These are phyloP conservation scores for Cephalopachus bancanus DNA, from an alignment of 2,797 vertebrate genomes.

Conservation along the genomic window DNA sequence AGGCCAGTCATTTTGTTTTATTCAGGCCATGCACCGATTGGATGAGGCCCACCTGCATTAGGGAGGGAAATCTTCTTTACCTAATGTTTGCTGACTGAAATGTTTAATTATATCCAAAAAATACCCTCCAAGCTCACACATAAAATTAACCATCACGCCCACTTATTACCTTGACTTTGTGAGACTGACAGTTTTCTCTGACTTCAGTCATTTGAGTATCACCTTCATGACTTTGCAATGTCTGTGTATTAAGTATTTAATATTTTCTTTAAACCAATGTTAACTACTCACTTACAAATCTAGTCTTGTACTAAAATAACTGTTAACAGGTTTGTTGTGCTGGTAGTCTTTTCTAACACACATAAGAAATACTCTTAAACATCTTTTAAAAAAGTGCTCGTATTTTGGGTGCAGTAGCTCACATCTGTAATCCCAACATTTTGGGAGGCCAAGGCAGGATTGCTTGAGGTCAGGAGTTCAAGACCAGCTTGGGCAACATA, in stretches of 20 bases:
- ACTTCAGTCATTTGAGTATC: background rate
- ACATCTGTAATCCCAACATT: no score
- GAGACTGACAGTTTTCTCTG: background rate
- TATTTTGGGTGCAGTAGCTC: no score
- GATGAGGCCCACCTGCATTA: background rate
- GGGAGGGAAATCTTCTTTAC: background rate
- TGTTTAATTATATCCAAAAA: slow-evolving; percentile 30
- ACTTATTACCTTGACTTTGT: background rate
- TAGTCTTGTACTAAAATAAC: slow-evolving; percentile 1
- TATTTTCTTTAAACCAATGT: slow-evolving; percentile 26
- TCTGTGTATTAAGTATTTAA: background rate
- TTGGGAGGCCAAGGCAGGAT: no score
- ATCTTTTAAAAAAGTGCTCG: background rate
- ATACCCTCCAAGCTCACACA: background rate
- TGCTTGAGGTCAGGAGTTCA: no score
- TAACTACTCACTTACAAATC: background rate
- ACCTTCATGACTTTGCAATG: background rate
- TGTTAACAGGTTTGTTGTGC: background rate
- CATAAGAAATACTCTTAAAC: background rate
- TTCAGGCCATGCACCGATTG: background rate
- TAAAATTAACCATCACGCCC: background rate
- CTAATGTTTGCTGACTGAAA: background rate
- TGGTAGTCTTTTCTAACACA: background rate
- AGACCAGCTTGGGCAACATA: no score
- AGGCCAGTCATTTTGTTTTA: background rate